These are phyloP conservation scores for Palythoa grandis DNA, from an alignment of 92 coral and sea anemone genomes.

Conservation along the genomic window DNA sequence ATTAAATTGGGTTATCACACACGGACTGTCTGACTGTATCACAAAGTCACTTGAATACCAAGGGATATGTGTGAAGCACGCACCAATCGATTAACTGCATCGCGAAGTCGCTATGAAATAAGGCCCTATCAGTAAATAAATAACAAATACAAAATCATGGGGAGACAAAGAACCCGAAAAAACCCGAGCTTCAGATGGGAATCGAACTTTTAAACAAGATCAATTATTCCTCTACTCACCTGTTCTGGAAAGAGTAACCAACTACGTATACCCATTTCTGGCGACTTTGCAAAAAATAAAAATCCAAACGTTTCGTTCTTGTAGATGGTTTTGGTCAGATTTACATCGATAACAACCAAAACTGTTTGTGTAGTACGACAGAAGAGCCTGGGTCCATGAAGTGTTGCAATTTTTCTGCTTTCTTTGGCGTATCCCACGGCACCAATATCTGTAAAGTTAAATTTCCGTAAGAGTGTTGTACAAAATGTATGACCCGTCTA, in stretches of 20 bases:
- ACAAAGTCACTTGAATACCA: no score
- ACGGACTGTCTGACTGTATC: no score
- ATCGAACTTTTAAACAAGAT: background rate
- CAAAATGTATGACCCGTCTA: background rate
- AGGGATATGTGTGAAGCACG: no score
- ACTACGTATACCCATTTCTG: no score
- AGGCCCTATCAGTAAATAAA: no score
- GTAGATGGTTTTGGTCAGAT: conserved; percentile 18
- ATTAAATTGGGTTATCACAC: no score
- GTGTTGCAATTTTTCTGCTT: conserved; percentile 12
- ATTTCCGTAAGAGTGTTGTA: background rate
- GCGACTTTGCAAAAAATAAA: background rate
- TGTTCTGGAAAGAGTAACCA: background rate
- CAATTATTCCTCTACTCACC: background rate
- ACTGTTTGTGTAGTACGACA: conserved; percentile 18
- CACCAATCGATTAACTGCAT: no score
- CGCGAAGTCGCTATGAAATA: no score
- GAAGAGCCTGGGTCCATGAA: conserved; percentile 27
- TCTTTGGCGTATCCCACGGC: conserved; percentile 17
- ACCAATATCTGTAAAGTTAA: background rate
- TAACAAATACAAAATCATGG: no score
- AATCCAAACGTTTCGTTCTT: conserved; percentile 36
- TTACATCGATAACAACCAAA: conserved; percentile 17
- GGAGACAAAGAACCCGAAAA: no score
- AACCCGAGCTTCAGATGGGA: no score